phyloP scores from a whole-genome alignment of 2,888 invertebrate species.

The Exephanes ischioxanthus region DNA sequence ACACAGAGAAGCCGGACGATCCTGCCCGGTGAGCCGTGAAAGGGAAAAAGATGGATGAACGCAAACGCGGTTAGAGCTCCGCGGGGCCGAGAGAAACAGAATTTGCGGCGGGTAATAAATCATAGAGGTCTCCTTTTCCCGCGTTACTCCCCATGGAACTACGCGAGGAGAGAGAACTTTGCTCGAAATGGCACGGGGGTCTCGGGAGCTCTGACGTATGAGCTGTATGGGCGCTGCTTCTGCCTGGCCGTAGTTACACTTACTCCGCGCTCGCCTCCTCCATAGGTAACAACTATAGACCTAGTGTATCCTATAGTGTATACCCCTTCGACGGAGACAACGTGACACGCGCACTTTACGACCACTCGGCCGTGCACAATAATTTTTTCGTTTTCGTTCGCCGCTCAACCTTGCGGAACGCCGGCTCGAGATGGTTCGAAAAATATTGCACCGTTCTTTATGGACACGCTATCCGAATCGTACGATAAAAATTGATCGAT shows the following conservation, averaged over 20 bases:
- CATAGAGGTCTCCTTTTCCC: conserved; percentile 81
- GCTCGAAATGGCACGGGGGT: conserved; percentile 62
- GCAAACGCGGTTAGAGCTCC: conserved; percentile 83
- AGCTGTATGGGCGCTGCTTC: conserved; percentile 55
- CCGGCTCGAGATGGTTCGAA: conserved; percentile 19
- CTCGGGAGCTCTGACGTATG: conserved; percentile 60
- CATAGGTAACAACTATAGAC: conserved; percentile 51
- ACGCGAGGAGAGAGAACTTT: conserved; percentile 54
- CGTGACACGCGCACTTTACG: conserved; percentile 57
- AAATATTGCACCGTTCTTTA: conserved; percentile 22
- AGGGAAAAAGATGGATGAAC: conserved; percentile 85
- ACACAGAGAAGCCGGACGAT: conserved; percentile 58
- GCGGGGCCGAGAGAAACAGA: conserved; percentile 82
- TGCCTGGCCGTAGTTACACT: conserved; percentile 52
- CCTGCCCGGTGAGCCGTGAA: conserved; percentile 82
- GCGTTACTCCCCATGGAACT: conserved; percentile 68
- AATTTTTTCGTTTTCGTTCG: conserved; percentile 49
- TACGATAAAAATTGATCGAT: conserved; percentile 57
- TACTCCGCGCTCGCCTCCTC: conserved; percentile 41
- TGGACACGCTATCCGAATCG: conserved; percentile 22
- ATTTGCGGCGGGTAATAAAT: conserved; percentile 84
- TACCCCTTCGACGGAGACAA: conserved; percentile 34
- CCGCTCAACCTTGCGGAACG: conserved; percentile 30
- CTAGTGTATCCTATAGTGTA: background rate
- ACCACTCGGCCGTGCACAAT: conserved; percentile 55